These are phyloP conservation scores for Apostichopus californicus DNA, from an alignment of 35 echinoderm and acorn worm genomes.

Conservation along the genomic window DNA sequence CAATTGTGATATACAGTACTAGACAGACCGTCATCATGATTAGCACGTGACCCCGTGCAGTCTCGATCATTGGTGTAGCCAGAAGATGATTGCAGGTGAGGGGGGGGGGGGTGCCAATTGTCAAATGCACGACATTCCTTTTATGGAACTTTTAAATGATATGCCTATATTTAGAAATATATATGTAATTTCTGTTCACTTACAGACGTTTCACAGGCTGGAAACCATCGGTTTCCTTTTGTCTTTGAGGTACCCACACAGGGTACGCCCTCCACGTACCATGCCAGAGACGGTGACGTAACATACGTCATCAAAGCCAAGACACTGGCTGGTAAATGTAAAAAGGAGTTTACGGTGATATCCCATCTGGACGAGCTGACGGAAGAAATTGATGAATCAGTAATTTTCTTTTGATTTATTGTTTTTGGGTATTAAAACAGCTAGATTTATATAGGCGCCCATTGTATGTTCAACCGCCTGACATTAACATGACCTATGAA, in stretches of 20 bases:
- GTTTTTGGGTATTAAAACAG: neutral
- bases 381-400: slow-evolving; percentile 15
- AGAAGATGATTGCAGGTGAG: too few species aligned
- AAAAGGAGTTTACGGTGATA: slow-evolving; percentile 32
- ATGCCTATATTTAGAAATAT: too few species aligned
- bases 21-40: too few species aligned
- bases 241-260: slow-evolving; percentile 38
- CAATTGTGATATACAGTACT: too few species aligned
- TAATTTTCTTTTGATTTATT: neutral
- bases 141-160: too few species aligned
- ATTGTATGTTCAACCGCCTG: too few species aligned
- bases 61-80: too few species aligned
- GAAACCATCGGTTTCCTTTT: slow-evolving; percentile 40
- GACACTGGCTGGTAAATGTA: slow-evolving; percentile 18
- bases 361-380: slow-evolving; percentile 38
- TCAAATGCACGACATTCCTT: too few species aligned
- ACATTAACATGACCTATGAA: too few species aligned
- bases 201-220: slow-evolving; percentile 24
- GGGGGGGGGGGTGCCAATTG: too few species aligned
- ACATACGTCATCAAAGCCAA: slow-evolving; percentile 39
- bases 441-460: too few species aligned
- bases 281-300: slow-evolving; percentile 43
- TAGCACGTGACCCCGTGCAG: too few species aligned
- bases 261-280: slow-evolving; percentile 27
- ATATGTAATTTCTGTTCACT: neutral